These are phyloP conservation scores for Tipula unca DNA, from an alignment of 2,888 invertebrate genomes.

Conservation along the genomic window DNA sequence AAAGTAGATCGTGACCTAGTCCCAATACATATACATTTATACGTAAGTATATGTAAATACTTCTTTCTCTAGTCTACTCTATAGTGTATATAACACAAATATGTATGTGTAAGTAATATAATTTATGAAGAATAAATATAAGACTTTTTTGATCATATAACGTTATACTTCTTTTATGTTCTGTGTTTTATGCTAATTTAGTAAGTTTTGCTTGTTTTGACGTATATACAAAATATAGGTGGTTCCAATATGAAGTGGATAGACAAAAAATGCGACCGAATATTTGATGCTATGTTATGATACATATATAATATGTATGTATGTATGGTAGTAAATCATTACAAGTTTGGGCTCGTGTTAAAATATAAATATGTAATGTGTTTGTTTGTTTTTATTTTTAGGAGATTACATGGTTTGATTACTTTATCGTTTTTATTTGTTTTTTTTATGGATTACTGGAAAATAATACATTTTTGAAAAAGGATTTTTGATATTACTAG, in stretches of 20 bases:
- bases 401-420: neutral
- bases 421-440: neutral
- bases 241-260: neutral
- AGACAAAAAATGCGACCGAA: neutral
- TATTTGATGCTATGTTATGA: neutral
- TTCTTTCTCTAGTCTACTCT: neutral
- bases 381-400: neutral
- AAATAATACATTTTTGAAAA: neutral
- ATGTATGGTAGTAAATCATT: neutral
- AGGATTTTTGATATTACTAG: neutral
- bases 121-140: neutral
- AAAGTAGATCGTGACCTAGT: neutral
- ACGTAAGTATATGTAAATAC: neutral
- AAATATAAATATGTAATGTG: neutral
- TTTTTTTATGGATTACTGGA: neutral
- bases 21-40: neutral
- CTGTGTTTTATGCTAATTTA: neutral
- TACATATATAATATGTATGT: too few relatives aligned
- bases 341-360: neutral
- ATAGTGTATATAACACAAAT: neutral
- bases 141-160: neutral
- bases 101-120: neutral
- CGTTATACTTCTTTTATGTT: neutral
- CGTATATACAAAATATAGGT: neutral
- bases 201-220: neutral